These are phyloP conservation scores for Equus przewalskii DNA, from an alignment of 2,113 vertebrate species.

Conservation along the genomic window DNA sequence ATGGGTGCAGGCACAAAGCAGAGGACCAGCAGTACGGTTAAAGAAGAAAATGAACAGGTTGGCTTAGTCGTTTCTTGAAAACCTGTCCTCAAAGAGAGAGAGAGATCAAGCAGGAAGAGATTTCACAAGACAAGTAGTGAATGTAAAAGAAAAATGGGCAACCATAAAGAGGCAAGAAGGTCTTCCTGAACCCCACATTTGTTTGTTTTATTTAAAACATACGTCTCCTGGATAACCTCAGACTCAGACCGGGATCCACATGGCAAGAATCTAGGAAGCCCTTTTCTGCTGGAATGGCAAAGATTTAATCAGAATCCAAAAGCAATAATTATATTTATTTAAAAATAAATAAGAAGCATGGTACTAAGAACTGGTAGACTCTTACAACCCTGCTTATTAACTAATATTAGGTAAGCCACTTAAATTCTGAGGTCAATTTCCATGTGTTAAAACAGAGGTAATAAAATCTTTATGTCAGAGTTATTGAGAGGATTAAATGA, in stretches of 20 bases:
- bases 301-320: background rate
- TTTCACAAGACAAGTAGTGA: background rate
- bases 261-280: background rate
- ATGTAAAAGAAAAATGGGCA: background rate
- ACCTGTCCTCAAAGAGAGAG: background rate
- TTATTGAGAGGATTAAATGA: constrained; percentile 33
- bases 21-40: background rate
- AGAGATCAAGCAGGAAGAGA: background rate
- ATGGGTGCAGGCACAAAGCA: background rate
- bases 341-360: constrained; percentile 11
- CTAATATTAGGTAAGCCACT: background rate
- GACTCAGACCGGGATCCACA: background rate
- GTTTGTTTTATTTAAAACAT: background rate
- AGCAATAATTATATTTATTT: background rate
- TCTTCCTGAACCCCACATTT: background rate
- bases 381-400: background rate
- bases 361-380: background rate
- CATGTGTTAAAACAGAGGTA: background rate
- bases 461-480: constrained; percentile 27
- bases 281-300: background rate
- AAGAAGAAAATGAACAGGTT: background rate
- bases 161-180: background rate
- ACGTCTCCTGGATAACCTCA: background rate
- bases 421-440: constrained; percentile 34
- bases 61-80: background rate